Percentiles rank a stretch among this genome's conserved stretches.
These are phyloP conservation scores for Drosophila differens DNA, from an alignment of 2,888 invertebrate species.

Conservation along the genomic window DNA sequence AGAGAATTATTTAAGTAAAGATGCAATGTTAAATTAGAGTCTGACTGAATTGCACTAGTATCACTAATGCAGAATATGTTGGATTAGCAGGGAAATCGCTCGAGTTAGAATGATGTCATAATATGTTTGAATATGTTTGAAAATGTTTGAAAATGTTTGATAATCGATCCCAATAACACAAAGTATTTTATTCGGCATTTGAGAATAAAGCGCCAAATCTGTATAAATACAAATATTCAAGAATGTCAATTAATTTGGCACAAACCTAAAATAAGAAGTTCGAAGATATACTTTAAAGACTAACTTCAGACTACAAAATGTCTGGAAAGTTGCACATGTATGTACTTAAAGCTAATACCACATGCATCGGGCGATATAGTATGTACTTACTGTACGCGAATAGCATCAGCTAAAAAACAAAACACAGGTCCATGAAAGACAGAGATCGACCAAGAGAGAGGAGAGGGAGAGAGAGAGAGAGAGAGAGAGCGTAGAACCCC, in stretches of 20 bases:
- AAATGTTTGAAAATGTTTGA: background rate
- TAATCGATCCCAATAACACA: background rate
- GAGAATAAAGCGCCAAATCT: background rate
- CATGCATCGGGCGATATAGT: constrained; percentile 1
- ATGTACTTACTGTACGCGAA: constrained; percentile 21
- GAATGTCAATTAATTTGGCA: background rate
- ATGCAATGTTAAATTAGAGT: background rate
- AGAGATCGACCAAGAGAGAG: background rate
- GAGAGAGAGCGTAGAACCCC: constrained; percentile 10
- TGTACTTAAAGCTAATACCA: background rate
- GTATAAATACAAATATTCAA: background rate
- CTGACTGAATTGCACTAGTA: background rate
- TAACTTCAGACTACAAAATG: constrained; percentile 15
- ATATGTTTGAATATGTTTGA: background rate
- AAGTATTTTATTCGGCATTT: background rate
- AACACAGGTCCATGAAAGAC: constrained; percentile 15
- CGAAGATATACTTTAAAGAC: constrained; percentile 3
- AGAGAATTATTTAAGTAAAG: background rate
- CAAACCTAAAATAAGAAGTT: background rate
- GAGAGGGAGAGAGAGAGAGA: background rate
- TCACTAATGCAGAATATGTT: background rate
- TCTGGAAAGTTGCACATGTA: constrained; percentile 37
- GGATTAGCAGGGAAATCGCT: background rate
- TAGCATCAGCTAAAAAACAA: constrained; percentile 6
- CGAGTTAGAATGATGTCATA: background rate